Conservation (phyloP, 2,888 invertebrate species). For the Drosophila tanythrix region DNA sequence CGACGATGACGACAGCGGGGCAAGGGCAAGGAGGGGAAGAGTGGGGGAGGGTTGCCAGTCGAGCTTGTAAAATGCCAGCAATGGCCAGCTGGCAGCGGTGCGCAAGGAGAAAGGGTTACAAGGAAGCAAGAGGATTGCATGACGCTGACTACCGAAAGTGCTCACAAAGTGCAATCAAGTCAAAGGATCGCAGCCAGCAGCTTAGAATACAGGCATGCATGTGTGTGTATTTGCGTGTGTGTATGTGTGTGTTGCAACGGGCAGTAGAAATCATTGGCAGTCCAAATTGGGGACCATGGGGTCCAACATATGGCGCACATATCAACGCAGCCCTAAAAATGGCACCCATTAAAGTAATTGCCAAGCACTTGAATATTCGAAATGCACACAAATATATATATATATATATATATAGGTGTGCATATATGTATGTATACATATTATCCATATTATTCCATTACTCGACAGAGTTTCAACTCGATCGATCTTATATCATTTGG, state of each 20-base stretch:
- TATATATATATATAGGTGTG: too few species aligned
- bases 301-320: constrained; percentile 47
- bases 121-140: constrained; percentile 13
- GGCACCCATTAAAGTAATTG: constrained; percentile 50
- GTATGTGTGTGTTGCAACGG: not conserved
- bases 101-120: not conserved
- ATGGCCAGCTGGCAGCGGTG: not conserved
- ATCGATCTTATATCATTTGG: not conserved
- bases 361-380: constrained; percentile 24
- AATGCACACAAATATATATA: not conserved
- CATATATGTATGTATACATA: not conserved
- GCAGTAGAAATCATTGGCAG: constrained; percentile 3
- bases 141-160: constrained; percentile 16
- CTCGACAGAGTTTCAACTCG: not conserved
- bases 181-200: constrained; percentile 16
- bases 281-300: constrained; percentile 6
- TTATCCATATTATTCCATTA: not conserved
- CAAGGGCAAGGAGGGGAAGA: not conserved
- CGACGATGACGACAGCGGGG: constrained; percentile 26
- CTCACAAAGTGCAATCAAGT: constrained; percentile 7
- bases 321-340: constrained; percentile 8
- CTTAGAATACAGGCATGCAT: constrained; percentile 19
- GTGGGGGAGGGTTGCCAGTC: not conserved
- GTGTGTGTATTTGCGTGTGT: not conserved
- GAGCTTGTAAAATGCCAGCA: constrained; percentile 18